Evolutionary conservation across 1,140 invertebrate species (phyloP), one percentile per base, ranked within the genome.

Genomic region (Gonatopus flavifemur): DNA sequence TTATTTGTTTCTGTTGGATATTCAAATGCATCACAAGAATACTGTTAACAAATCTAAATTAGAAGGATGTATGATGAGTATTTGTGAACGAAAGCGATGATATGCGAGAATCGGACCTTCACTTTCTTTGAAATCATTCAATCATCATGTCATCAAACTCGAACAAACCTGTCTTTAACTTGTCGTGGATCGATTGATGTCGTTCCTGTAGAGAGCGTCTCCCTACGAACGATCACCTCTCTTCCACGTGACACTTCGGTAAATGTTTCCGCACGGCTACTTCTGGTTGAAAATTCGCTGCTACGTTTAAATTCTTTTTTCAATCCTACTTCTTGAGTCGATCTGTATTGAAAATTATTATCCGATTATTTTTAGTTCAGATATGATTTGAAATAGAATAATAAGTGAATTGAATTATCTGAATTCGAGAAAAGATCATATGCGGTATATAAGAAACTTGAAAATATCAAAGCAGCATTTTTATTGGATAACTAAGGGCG

Each of bases 101-200:
- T n/a, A n/a, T n/a, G n/a, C n/a, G n/a, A n/a, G n/a, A n/a, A n/a
- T n/a, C n/a, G n/a, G n/a, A n/a, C n/a, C n/a, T n/a, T n/a, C n/a
- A n/a, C n/a, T n/a, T n/a, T n/a, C n/a, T n/a, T n/a, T n/a, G n/a
- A n/a, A n/a, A n/a, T n/a, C n/a, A n/a, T n/a, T n/a, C n/a, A n/a
- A n/a, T n/a, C n/a, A 5, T 12, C 32, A 13, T 35, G 8, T 35
- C 8, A 35, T 33, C 13, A 15, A 24, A 59, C 28, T 24, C 45
- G n/a, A n/a, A n/a, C n/a, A n/a, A n/a, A 74, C 71, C 67, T 72
- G 35, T 77, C 76, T 56, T 78, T 78, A 13, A 74, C 69, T 56
- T 74, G 74, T 33, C 76, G 67, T 13, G 75, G 69, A 55, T 78
- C 76, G 9, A 76, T 71, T 9, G 74, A 67, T 8, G 72, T 64